Percentiles rank a stretch among this genome's conserved stretches.
phyloP scores from a whole-genome alignment of 64 coral and sea anemone genomes.

The Pocillopora damicornis region DNA sequence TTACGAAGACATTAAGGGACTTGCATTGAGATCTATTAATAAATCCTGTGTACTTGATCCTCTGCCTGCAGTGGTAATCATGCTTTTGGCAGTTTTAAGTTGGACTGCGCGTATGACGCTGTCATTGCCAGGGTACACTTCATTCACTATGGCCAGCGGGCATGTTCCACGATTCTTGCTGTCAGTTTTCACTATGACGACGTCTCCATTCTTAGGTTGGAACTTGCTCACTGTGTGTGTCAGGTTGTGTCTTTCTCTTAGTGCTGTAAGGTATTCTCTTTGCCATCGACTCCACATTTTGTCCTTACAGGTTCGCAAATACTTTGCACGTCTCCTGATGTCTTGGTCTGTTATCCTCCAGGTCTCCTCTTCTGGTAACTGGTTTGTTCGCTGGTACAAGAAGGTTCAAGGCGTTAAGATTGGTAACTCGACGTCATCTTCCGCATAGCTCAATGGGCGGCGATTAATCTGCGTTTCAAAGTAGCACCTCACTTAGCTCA shows the following conservation, averaged over 20 bases:
- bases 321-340: constrained; percentile 40
- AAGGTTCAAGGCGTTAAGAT: constrained; percentile 46
- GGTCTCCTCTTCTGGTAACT: constrained; percentile 34
- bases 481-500: constrained; percentile 61
- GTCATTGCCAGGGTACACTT: background rate
- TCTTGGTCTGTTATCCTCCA: constrained; percentile 41
- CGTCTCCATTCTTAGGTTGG: constrained; percentile 34
- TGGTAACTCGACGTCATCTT: constrained; percentile 56
- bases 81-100: constrained; percentile 13
- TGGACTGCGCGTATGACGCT: constrained; percentile 2
- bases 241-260: constrained; percentile 50
- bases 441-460: constrained; percentile 44
- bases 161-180: constrained; percentile 18
- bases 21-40: too few relatives aligned
- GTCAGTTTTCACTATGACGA: constrained; percentile 26
- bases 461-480: constrained; percentile 62
- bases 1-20: too few relatives aligned
- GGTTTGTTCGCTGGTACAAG: constrained; percentile 45
- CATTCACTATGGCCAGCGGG: constrained; percentile 18
- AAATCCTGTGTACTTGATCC: too few relatives aligned
- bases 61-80: too few relatives aligned
- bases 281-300: constrained; percentile 40
- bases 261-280: constrained; percentile 41
- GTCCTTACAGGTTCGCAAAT: constrained; percentile 40
- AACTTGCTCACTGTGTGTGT: constrained; percentile 31